Base-by-base conservation (phyloP, 2,113 vertebrate species). In the Haemorhous mexicanus region DNA sequence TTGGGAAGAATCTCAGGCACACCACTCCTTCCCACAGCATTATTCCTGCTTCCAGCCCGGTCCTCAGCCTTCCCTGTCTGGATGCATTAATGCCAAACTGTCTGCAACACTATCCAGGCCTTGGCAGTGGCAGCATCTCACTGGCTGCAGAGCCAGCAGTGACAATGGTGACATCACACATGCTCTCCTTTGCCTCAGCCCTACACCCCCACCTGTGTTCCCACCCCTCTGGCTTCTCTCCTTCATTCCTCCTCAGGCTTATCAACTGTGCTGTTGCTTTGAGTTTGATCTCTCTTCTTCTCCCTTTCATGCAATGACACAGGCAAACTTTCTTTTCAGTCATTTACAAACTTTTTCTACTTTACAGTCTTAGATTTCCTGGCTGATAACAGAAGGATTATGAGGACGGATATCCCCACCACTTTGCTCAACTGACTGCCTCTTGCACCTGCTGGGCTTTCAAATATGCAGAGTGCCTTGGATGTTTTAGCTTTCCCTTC, bases 311-410 rank as follows among this genome's bases (percentile, higher is more conserved):
- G 27, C 52, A 85, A 23, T 64, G 91, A 79, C 80, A 85, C 18
- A 59, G 47, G 33, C 13, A 69, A 43, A 66, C 28, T 21, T 89
- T 66, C 84, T 69, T 61, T 21, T 66, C 47, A 82, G 52, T 75
- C 13, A 75, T 93, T 92, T 90, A 79, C 78, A 85, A 88, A 7
- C 9, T 76, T 79, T 90, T 82, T 37, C 39, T 72, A 27, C 50
- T 87, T 70, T 50, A 52, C 11, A 56, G 26, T 47, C 62, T 39
- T 68, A 55, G 47, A 67, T 85, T 75, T 93, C 87, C 62, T 64
- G 49, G n/a, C 33, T 83, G 67, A 46, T 63, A 96, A 61, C 1
- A 1, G 39, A 74, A 69, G 58, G 44, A 87, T 70, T 66, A 55
- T 85, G 62, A 61, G 50, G 41, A 68, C 47, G 53, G 78, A 43